Conservation (phyloP, 2,888 invertebrate genomes). For the Napeogenes inachia region DNA sequence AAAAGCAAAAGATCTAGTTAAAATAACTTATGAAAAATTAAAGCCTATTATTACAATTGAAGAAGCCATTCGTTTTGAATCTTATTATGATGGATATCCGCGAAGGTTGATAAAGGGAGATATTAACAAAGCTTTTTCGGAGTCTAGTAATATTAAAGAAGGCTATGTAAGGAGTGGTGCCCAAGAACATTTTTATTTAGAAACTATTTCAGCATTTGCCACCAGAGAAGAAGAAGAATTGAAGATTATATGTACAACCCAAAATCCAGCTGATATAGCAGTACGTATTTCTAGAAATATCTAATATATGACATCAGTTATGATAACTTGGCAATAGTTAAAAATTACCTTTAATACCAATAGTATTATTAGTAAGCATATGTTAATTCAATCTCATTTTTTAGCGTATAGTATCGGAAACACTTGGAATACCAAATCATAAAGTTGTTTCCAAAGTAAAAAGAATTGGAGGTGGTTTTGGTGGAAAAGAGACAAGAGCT, state of each 20-base stretch:
- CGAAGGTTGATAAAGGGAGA: constrained; percentile 80
- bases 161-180: constrained; percentile 85
- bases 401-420: constrained; percentile 79
- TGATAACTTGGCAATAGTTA: too few relatives aligned
- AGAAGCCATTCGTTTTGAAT: constrained; percentile 86
- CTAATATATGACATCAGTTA: neutral
- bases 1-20: constrained; percentile 85
- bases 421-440: constrained; percentile 81
- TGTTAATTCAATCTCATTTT: constrained; percentile 25
- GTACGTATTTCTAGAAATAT: constrained; percentile 52
- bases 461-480: constrained; percentile 91
- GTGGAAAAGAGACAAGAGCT: constrained; percentile 88
- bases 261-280: constrained; percentile 86
- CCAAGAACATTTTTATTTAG: constrained; percentile 95
- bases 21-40: constrained; percentile 86
- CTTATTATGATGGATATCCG: constrained; percentile 79
- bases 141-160: constrained; percentile 81
- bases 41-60: constrained; percentile 90
- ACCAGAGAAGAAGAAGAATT: constrained; percentile 89
- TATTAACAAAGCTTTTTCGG: constrained; percentile 79
- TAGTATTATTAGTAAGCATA: too few relatives aligned
- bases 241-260: constrained; percentile 88
- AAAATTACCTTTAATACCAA: too few relatives aligned
- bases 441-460: constrained; percentile 84
- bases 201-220: constrained; percentile 82